Conservation (phyloP, 2,113 vertebrate species). For the Sander lucioperca region DNA sequence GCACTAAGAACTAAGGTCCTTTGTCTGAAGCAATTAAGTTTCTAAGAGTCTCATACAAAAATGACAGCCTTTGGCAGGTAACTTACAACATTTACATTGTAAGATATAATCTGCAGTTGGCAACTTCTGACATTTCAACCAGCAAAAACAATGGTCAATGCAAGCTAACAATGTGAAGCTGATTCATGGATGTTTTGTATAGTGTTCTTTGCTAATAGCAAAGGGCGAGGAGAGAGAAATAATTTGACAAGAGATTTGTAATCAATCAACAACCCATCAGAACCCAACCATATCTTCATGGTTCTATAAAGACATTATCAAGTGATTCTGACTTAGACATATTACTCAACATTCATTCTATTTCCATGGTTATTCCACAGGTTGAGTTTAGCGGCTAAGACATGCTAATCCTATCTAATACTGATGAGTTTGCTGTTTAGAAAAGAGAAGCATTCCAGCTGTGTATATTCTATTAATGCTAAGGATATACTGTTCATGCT, state of each 20-base stretch:
- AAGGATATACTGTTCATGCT: conserved; percentile 13
- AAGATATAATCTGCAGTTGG: not conserved
- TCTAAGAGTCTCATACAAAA: not conserved
- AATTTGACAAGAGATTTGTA: not conserved
- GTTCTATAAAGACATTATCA: not conserved
- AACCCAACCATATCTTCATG: conserved; percentile 2
- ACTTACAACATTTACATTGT: not conserved
- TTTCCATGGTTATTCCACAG: conserved; percentile 10
- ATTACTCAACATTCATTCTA: not conserved
- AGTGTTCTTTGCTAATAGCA: not conserved
- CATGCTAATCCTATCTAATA: conserved; percentile 16
- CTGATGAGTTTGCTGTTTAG: conserved; percentile 16
- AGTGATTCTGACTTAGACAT: not conserved
- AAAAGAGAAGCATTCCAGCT: conserved; percentile 20
- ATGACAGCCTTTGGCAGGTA: not conserved
- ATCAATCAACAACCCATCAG: not conserved
- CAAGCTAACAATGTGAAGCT: not conserved
- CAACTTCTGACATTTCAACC: not conserved
- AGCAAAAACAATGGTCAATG: not conserved
- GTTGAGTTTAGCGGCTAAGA: conserved; percentile 2
- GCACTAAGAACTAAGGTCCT: no score
- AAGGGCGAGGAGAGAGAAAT: not conserved
- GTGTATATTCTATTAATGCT: conserved; percentile 47
- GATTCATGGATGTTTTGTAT: not conserved
- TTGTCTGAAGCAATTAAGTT: no score